Evolutionary conservation across 2,888 invertebrate species (phyloP), one percentile per base, ranked within the genome.

Genomic region (Ophion obscuratus): DNA sequence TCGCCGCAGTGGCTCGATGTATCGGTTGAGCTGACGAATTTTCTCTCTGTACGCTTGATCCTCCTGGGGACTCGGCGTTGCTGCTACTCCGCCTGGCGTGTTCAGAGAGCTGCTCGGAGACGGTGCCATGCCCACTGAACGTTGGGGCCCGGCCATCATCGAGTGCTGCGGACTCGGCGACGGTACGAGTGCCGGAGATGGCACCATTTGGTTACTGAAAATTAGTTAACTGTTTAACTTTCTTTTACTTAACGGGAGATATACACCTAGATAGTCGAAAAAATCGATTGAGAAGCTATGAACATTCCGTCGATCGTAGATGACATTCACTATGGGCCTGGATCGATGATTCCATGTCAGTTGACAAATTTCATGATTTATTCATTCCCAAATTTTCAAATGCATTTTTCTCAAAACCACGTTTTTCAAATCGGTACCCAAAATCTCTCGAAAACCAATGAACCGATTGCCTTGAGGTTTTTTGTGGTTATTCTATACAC

Each of bases 21-120:
- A 99, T 94, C 98, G 98, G 90, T 97, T 98, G 47, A 99, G 95
- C 92, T 99, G 98, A 47, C 98, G 96, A 84, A 99, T 97, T 94
- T 99, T 99, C 92, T 99, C 99, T 78, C 98, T 95, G 93, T 99
- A 99, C 0, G 97, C 97, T 80, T 97, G 97, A 90, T 99, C 99
- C 90, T 99, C 99, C 87, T 96, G 96, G 0, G 97, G 97, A 92
- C 96, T 96, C 78, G 95, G 95, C 0, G 95, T 95, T 20, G 96
- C 91, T 11, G 93, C 93, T 83, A 95, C 92, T 61, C 94, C 94
- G 47, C 94, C 95, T 0, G 98, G 98, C 0, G 98, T 98, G 94
- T 98, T 98, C 24, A 98, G 94, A 0, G 97, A 97, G 47, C 97
- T 96, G 59, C 97, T 97, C 0, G 98, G 98, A n/a, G 98, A 98